These are phyloP conservation scores for Nipponacmea schrenckii DNA, from an alignment of 2,888 invertebrate species.

Conservation along the genomic window DNA sequence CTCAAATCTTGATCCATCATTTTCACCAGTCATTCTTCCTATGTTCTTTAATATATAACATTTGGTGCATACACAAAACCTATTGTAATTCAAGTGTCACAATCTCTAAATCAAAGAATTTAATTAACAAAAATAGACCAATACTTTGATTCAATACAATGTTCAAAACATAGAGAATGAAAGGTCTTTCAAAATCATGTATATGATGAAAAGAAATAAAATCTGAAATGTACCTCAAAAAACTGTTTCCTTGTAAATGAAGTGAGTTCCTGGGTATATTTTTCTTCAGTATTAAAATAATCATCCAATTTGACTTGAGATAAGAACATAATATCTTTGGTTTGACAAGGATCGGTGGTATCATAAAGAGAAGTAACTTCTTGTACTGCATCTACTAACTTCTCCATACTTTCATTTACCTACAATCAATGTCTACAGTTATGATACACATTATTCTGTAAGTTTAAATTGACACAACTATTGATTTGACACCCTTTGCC, in stretches of 20 bases:
- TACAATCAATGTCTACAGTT: constrained; percentile 26
- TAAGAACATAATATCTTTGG: constrained; percentile 37
- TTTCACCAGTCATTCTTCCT: constrained; percentile 56
- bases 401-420: constrained; percentile 47
- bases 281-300: constrained; percentile 52
- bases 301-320: constrained; percentile 50
- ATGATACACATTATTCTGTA: too few species aligned
- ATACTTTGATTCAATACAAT: neutral
- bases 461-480: neutral
- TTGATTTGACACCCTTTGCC: too few species aligned
- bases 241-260: constrained; percentile 62
- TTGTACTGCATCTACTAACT: constrained; percentile 37
- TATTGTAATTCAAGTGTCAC: neutral
- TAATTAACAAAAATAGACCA: neutral
- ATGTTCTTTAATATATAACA: constrained; percentile 48
- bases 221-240: constrained; percentile 51
- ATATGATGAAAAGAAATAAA: too few species aligned
- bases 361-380: constrained; percentile 40
- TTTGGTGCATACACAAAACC: neutral
- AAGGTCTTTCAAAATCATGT: too few species aligned
- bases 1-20: constrained; percentile 52
- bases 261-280: constrained; percentile 56
- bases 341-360: constrained; percentile 26
- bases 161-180: too few species aligned
- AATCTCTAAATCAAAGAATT: neutral